Base-by-base conservation (phyloP, 1,140 invertebrate species). In the Parasteatoda tepidariorum region DNA sequence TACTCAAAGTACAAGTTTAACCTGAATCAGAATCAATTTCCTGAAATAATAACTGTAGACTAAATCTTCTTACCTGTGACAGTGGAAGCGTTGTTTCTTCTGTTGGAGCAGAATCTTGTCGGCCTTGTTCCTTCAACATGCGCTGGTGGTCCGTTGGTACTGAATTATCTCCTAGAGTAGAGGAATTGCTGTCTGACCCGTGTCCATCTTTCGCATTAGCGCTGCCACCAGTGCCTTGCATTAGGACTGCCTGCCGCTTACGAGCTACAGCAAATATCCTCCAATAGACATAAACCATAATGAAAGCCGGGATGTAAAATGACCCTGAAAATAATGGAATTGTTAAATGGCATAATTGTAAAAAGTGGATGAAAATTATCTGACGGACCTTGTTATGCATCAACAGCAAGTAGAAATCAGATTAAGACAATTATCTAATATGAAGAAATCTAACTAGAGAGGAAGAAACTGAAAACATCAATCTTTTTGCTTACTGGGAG, bases 231-330 rank as follows among this genome's bases (percentile, higher is more conserved):
- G 31, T 33, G 0, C 24, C 18, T 28, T 84, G 76, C 76, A 82
- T 85, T 15, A 85, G 57, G 0, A 85, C 79, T 0, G 84, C 84
- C 24, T 85, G 79, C n/a, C 84, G 61, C 26, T 75, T 88, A n/a
- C 98, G 95, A 48, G 97, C 97, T 18, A 97, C 98, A 89, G 94
- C 96, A 90, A 99, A 99, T 90, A 99, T 99, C 88, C 96, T 92
- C 88, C 98, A 97, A 91, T 99, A 99, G 57, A 99, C 96, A 91
- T 99, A 98, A 83, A 99, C 95, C 95, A 99, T 99, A 88, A 99
- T 96, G 89, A 96, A 95, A 87, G 96, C 96, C 48, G 98, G 98
- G 87, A 99, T 96, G 91, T 99, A 98, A 92, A 99, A 99, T 85
- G 97, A 99, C 79, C 98, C 97, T 81, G 98, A 7, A 54, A 41